These are phyloP conservation scores for Sinodicranocentrus sp. DNA, from an alignment of 2,888 invertebrate species.

Conservation along the genomic window DNA sequence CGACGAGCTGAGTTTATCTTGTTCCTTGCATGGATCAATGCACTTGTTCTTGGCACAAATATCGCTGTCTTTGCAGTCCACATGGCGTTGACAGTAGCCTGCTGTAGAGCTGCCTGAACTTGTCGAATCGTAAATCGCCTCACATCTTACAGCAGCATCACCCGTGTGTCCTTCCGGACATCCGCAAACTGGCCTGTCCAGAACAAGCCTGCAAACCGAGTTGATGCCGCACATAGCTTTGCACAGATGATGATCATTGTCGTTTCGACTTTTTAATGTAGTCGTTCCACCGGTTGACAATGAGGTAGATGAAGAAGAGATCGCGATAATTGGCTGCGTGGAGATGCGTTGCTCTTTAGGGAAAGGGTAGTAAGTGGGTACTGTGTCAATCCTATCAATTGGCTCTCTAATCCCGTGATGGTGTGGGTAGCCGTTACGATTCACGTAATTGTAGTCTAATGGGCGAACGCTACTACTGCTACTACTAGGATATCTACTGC, in stretches of 20 bases:
- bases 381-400: constrained; percentile 8
- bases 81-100: constrained; percentile 67
- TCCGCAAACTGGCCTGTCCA: constrained; percentile 72
- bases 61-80: constrained; percentile 70
- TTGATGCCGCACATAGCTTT: constrained; percentile 72
- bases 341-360: constrained; percentile 42
- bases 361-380: constrained; percentile 10
- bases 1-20: constrained; percentile 19
- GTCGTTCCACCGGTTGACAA: not conserved
- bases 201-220: constrained; percentile 70
- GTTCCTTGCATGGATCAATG: constrained; percentile 71
- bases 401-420: constrained; percentile 34
- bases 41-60: constrained; percentile 72
- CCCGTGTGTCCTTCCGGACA: constrained; percentile 73
- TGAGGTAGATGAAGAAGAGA: constrained; percentile 11
- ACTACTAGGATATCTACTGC: constrained; percentile 18
- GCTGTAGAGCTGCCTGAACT: constrained; percentile 15
- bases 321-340: constrained; percentile 17
- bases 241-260: constrained; percentile 56
- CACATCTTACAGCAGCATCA: constrained; percentile 71
- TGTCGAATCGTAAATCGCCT: constrained; percentile 13
- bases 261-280: not conserved
- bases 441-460: constrained; percentile 23
- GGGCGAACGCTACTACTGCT: not conserved
- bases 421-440: constrained; percentile 43